Evolutionary conservation across 2,113 vertebrate species (phyloP), one percentile per base, ranked within the genome.

Genomic region (Brienomyrus longianalis): DNA sequence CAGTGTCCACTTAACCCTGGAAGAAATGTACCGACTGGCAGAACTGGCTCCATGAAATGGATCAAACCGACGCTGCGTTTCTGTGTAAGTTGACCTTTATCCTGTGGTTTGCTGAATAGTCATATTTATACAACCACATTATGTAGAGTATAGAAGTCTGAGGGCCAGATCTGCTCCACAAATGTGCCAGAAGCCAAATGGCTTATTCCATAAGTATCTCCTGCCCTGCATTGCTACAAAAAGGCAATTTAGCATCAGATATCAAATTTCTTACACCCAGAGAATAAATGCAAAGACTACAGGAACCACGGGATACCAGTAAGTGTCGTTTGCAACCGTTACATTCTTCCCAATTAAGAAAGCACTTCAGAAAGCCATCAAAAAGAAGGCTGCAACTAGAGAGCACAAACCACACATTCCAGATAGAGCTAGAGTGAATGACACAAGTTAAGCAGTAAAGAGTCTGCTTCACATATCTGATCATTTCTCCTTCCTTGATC

Each of bases 41-140:
- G 83, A 85, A 85, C 43, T 50, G 45, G 45, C 21, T 23, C 21
- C 47, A 31, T 6, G 13, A 27, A 51, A 51, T 48, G 21, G 48
- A 85, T 51, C 83, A 85, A 51, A 51, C 43, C 3, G 13, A 85
- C 3, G 5, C 21, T 50, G 83, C 1, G 83, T 50, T 48, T 84
- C 45, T 48, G 35, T 84, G 47, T 10, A 50, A 85, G 83, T n/a
- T n/a, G 47, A 85, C 83, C 83, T 85, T 85, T 50, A 85, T 85
- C 23, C 11, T 13, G 9, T 13, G 19, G 45, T 83, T 47, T n/a
- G 83, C 83, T n/a, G 45, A 86, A 86, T 3, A 48, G 23, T 86
- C 83, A 50, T 80, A 80, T 48, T 48, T 86, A 86, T 27, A 27
- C 83, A 86, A 86, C 83, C 43, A 50, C 48, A 51, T 51, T 51